Evolutionary conservation across 1,140 invertebrate genomes (phyloP), one percentile per base, ranked within the genome.

Genomic region (Pogonomyrmex barbatus): DNA sequence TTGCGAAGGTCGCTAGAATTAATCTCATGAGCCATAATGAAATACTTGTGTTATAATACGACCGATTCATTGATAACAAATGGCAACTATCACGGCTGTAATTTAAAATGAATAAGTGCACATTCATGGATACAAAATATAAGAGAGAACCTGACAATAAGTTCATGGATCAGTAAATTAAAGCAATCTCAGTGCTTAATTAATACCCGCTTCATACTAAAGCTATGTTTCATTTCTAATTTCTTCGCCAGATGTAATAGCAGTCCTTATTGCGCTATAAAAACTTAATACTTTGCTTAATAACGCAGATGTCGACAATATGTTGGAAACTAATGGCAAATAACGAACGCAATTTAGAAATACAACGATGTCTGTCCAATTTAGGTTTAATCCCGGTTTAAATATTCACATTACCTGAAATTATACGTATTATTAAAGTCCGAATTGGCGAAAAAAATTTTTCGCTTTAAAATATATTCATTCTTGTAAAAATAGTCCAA

Each of bases 261-360:
- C 45, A 39, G 30, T 58, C 33, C 56, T 75, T 83, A 83, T 73
- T 83, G 54, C 45, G 68, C 56, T 60, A 73, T 83, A 83, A 83
- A 83, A 83, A 83, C 68, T 83, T 83, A 83, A 83, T 83, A 83
- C n/a, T 75, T 60, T 50, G 68, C 79, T 83, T 83, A 83, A 83
- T 83, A 83, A 73, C 79, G 54, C 68, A 83, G 79, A 75, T 60
- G 68, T 83, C 79, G 68, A 60, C 67, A 54, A 82, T 82, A 73
- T 67, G 67, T 82, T 60, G 42, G 12, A 62, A 83, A 50, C 42
- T 83, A 83, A 83, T 83, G 68, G 79, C 79, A 83, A 83, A 83
- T 83, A 83, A 83, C 68, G 68, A 73, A 62, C 54, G 79, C 33
- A 83, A 83, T 83, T 83, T 83, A 83, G 30, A 83, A 73, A 73